Evolutionary conservation across 2,888 invertebrate species (phyloP), one percentile per base, ranked within the genome.

Genomic region (Tenthredo distinguenda): DNA sequence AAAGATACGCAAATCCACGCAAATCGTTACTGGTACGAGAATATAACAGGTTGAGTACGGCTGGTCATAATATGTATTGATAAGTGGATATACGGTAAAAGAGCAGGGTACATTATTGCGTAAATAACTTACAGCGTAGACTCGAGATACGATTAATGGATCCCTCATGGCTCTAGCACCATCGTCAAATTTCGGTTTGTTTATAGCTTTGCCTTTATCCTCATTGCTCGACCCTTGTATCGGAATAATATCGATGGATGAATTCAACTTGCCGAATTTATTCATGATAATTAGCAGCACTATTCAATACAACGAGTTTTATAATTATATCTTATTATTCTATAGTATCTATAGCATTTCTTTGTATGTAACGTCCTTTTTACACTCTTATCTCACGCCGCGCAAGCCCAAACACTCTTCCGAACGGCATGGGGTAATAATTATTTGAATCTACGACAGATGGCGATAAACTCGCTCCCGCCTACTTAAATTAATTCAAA

Each of bases 61-160:
- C 37, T 79, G n/a, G 31, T 31, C 62, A 62, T 40, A 58, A 62
- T 12, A 12, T 26, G 21, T 34, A 34, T n/a, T 10, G 21, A 50
- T 31, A 76, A 21, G 15, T 47, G 15, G 18, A 50, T 47, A 31
- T 47, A 43, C 31, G 31, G 7, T 34, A 34, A 50, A 21, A 40
- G 1, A 18, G 34, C 2, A 5, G 18, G n/a, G 7, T 47, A 43
- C 2, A 72, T 71, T 21, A 21, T 18, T 74, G 43, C 74, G 1
- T 31, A 21, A 4, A 37, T 7, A 47, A 85, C 85, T 91, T 92
- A 95, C 95, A 94, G 94, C 94, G 90, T 94, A 94, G 37, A 95
- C 94, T 50, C 95, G 92, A n/a, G 94, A 93, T 84, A 95, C 93
- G 77, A 95, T 92, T 72, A 93, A 91, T 7, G 94, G 94, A 90